Percentiles rank a stretch among this genome's conserved stretches.
phyloP scores from a whole-genome alignment of 1,140 invertebrate genomes.

The Drosophila kurseongensis region DNA sequence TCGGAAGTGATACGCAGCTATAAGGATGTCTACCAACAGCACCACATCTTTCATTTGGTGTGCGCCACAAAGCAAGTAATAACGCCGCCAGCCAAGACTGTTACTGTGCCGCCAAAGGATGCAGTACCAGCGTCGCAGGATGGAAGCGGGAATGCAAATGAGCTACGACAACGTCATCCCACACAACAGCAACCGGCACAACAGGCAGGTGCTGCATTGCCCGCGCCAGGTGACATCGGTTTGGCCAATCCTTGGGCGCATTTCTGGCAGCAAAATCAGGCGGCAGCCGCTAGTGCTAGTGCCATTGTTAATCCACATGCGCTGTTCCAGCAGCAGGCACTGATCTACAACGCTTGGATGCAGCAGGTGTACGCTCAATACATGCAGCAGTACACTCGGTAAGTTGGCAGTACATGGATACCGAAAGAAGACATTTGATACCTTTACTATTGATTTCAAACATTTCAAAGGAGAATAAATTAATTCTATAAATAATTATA shows the following conservation, averaged over 20 bases:
- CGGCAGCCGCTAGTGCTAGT: conserved; percentile 9
- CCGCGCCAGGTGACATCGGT: conserved; percentile 8
- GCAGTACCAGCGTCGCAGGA: conserved; percentile 21
- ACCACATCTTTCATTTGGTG: conserved; percentile 93
- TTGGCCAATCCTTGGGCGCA: conserved; percentile 43
- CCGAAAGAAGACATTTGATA: neutral
- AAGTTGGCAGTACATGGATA: conserved; percentile 50
- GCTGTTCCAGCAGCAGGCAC: conserved; percentile 55
- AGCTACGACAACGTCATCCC: conserved; percentile 83
- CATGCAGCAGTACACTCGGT: conserved; percentile 92
- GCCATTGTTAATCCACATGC: conserved; percentile 18
- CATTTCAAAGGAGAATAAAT: neutral
- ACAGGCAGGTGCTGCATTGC: conserved; percentile 11
- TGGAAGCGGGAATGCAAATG: conserved; percentile 69
- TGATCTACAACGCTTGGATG: conserved; percentile 87
- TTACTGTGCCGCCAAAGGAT: conserved; percentile 46
- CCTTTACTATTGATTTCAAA: neutral
- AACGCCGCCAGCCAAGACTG: conserved; percentile 44
- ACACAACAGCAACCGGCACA: conserved; percentile 42
- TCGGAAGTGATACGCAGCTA: conserved; percentile 92
- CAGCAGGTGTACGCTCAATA: conserved; percentile 94
- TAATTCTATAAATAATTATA: too few species aligned
- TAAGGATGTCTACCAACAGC: conserved; percentile 87
- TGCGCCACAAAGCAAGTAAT: conserved; percentile 86
- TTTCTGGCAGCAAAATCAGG: conserved; percentile 42